Conservation (phyloP, 1,140 invertebrate species). For the Drosophila varians region DNA sequence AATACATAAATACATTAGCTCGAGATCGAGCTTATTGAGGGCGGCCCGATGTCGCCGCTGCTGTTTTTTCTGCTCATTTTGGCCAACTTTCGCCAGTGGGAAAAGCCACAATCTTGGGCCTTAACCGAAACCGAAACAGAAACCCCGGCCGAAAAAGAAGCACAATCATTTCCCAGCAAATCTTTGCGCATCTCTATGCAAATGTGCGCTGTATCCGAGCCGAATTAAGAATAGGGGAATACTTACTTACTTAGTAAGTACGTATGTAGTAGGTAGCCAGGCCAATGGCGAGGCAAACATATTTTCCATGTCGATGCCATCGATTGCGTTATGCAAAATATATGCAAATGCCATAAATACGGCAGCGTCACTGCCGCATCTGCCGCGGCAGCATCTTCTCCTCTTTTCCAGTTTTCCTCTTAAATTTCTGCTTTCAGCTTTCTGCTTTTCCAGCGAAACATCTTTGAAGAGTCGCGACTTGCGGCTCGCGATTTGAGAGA, state of each 20-base stretch:
- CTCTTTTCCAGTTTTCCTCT: constrained; percentile 13
- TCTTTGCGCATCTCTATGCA: constrained; percentile 74
- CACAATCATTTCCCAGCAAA: constrained; percentile 79
- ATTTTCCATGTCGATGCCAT: constrained; percentile 83
- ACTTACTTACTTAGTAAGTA: too few relatives aligned
- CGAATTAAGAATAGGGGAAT: constrained; percentile 65
- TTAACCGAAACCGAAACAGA: constrained; percentile 19
- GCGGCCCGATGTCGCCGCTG: constrained; percentile 38
- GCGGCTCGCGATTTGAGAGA: constrained; percentile 66
- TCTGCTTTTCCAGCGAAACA: constrained; percentile 46
- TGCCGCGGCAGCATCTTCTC: constrained; percentile 33
- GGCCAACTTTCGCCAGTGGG: constrained; percentile 69
- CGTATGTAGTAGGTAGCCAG: constrained; percentile 15
- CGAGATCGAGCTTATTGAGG: constrained; percentile 48
- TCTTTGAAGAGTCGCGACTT: constrained; percentile 60
- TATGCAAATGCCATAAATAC: constrained; percentile 83
- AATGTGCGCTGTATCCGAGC: constrained; percentile 68
- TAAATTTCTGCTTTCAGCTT: constrained; percentile 18
- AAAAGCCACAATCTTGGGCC: constrained; percentile 31
- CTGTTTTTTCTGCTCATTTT: constrained; percentile 40
- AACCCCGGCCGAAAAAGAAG: background rate
- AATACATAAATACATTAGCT: constrained; percentile 65
- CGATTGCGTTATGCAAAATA: constrained; percentile 83
- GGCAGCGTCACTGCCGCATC: constrained; percentile 27
- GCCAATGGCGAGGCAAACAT: constrained; percentile 63